Conservation (phyloP, 2,888 invertebrate species). For the Drosophila austrosaltans region DNA sequence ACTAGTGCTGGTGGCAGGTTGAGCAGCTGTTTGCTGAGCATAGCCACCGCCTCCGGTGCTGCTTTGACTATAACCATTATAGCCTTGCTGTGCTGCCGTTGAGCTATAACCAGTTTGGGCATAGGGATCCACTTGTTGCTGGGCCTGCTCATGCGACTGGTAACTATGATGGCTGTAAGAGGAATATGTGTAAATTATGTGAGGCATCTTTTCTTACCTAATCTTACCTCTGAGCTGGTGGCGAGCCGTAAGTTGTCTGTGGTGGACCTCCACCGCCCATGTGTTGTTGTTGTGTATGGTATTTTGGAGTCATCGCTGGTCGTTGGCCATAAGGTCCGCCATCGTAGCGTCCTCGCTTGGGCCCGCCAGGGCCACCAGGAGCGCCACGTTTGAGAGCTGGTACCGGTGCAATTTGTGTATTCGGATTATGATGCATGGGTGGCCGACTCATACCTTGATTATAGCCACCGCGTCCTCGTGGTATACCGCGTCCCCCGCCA, state of each 20-base stretch:
- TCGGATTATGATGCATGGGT: slow-evolving; percentile 81
- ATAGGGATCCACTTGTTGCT: slow-evolving; percentile 83
- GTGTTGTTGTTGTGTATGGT: slow-evolving; percentile 81
- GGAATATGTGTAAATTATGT: background rate
- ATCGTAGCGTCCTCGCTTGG: slow-evolving; percentile 83
- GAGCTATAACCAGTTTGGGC: slow-evolving; percentile 81
- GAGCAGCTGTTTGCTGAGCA: slow-evolving; percentile 63
- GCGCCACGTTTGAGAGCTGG: slow-evolving; percentile 83
- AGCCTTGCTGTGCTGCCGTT: slow-evolving; percentile 77
- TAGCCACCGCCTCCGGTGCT: slow-evolving; percentile 79
- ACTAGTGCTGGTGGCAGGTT: slow-evolving; percentile 74
- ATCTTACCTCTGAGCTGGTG: slow-evolving; percentile 74
- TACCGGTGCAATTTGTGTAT: slow-evolving; percentile 83
- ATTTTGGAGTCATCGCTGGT: slow-evolving; percentile 81
- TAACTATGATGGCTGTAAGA: slow-evolving; percentile 81
- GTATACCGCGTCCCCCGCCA: slow-evolving; percentile 79
- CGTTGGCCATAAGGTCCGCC: slow-evolving; percentile 82
- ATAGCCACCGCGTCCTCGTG: slow-evolving; percentile 82
- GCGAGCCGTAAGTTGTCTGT: slow-evolving; percentile 75
- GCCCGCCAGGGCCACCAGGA: slow-evolving; percentile 82
- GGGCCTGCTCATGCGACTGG: slow-evolving; percentile 81
- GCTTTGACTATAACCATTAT: slow-evolving; percentile 83
- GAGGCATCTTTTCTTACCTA: background rate
- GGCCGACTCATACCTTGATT: slow-evolving; percentile 81
- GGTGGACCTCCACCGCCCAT: slow-evolving; percentile 60